These are phyloP conservation scores for Varanus komodoensis DNA, from an alignment of 2,113 vertebrate species.

Conservation along the genomic window DNA sequence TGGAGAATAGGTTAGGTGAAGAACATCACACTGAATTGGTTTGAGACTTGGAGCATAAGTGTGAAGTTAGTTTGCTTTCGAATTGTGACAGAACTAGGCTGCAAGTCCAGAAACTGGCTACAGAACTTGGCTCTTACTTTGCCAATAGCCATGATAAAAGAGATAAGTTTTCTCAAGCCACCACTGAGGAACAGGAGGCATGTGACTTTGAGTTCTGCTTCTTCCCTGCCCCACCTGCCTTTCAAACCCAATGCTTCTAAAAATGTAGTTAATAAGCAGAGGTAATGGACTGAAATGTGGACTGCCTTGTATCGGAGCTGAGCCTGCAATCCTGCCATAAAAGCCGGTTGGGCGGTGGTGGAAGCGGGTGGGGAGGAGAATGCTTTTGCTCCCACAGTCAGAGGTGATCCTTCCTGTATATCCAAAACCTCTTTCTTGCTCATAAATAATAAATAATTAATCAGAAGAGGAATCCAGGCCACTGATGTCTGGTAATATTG, in stretches of 20 bases:
- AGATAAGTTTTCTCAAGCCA: not conserved
- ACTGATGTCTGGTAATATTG: constrained; percentile 50
- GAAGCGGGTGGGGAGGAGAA: not conserved
- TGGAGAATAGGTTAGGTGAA: not conserved
- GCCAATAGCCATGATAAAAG: not conserved
- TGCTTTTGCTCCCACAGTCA: constrained; percentile 45
- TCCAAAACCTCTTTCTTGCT: constrained; percentile 45
- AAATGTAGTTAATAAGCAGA: constrained; percentile 33
- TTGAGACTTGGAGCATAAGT: not conserved
- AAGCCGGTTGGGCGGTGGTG: constrained; percentile 33
- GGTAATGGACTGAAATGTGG: constrained; percentile 50
- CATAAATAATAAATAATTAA: constrained; percentile 62
- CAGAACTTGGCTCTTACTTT: not conserved
- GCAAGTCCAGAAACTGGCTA: constrained; percentile 8
- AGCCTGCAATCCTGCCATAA: constrained; percentile 38
- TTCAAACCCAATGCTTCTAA: constrained; percentile 18
- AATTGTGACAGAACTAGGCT: not conserved
- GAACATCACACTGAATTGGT: not conserved
- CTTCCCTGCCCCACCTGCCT: not conserved
- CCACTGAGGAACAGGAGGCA: not conserved
- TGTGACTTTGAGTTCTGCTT: not conserved
- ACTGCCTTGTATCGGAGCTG: constrained; percentile 23
- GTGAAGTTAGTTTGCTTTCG: not conserved
- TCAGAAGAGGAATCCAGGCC: constrained; percentile 39
- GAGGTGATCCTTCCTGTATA: constrained; percentile 20